phyloP scores from a whole-genome alignment of 2,888 invertebrate species.

The Diloba caeruleocephala region DNA sequence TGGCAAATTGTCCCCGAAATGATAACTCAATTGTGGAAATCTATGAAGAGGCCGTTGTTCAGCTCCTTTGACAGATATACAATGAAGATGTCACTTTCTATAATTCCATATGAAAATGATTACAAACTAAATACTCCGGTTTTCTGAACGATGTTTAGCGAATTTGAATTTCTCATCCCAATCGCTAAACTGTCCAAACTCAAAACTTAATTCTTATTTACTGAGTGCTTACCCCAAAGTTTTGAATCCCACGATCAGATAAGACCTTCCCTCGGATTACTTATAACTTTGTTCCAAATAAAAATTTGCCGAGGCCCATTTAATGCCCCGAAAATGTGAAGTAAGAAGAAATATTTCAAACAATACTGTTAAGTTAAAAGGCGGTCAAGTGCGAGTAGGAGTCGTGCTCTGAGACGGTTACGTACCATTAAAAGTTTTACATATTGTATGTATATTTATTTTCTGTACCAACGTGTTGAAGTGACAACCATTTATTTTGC shows the following conservation, averaged over 20 bases:
- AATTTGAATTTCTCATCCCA: constrained; percentile 2
- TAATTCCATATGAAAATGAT: background rate
- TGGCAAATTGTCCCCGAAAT: too few relatives aligned
- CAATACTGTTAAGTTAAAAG: background rate
- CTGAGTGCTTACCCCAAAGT: constrained; percentile 23
- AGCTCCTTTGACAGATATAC: background rate
- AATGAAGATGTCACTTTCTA: background rate
- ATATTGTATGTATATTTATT: too few relatives aligned
- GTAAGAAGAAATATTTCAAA: constrained; percentile 8
- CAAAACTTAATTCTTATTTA: constrained; percentile 26
- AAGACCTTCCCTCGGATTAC: constrained; percentile 20
- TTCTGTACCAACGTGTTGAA: too few relatives aligned
- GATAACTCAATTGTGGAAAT: too few relatives aligned
- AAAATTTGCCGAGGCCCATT: constrained; percentile 12
- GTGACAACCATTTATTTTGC: too few relatives aligned
- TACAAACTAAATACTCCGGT: background rate
- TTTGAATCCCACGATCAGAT: constrained; percentile 35
- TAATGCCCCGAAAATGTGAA: constrained; percentile 14
- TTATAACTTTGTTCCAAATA: constrained; percentile 29
- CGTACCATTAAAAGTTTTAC: too few relatives aligned
- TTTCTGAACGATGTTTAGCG: background rate
- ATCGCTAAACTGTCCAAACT: constrained; percentile 8
- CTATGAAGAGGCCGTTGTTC: too few relatives aligned
- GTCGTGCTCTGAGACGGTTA: too few relatives aligned
- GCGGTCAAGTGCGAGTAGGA: too few relatives aligned